Percentiles rank a stretch among this genome's conserved stretches.
Evolutionary conservation across 2,113 vertebrate genomes (phyloP).

Genomic region (Ciconia stormi): DNA sequence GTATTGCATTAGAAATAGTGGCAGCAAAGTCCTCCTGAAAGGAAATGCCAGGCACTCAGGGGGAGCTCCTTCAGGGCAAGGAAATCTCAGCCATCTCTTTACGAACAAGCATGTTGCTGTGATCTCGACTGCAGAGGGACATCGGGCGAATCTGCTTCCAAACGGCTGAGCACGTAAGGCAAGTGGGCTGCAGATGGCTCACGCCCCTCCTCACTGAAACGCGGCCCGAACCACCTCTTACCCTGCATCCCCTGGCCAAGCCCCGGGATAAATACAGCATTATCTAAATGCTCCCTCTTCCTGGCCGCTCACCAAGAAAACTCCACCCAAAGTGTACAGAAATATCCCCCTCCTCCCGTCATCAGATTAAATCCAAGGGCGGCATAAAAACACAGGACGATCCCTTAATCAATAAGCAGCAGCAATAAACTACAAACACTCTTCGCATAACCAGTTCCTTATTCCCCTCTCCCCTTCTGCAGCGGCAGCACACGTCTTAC

Average conservation of each 20-base stretch:
- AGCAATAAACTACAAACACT: conserved; percentile 52
- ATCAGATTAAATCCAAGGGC: not conserved
- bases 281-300: not conserved
- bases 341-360: not conserved
- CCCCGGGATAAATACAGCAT: not conserved
- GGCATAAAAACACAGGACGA: not conserved
- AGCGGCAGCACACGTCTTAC: conserved; percentile 40
- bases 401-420: not conserved
- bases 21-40: not conserved
- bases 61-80: not conserved
- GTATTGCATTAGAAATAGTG: not conserved
- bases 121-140: not conserved
- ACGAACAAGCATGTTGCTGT: not conserved
- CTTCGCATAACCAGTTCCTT: not conserved
- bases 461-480: not conserved
- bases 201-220: not conserved
- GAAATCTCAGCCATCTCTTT: not conserved
- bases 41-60: not conserved
- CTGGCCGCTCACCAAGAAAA: conserved; percentile 16
- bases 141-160: not conserved
- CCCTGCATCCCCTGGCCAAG: not conserved
- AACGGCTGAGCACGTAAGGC: rapidly evolving
- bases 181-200: not conserved
- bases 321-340: not conserved
- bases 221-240: not conserved